These are phyloP conservation scores for Drosophila cardini DNA, from an alignment of 1,140 invertebrate genomes.

Conservation along the genomic window DNA sequence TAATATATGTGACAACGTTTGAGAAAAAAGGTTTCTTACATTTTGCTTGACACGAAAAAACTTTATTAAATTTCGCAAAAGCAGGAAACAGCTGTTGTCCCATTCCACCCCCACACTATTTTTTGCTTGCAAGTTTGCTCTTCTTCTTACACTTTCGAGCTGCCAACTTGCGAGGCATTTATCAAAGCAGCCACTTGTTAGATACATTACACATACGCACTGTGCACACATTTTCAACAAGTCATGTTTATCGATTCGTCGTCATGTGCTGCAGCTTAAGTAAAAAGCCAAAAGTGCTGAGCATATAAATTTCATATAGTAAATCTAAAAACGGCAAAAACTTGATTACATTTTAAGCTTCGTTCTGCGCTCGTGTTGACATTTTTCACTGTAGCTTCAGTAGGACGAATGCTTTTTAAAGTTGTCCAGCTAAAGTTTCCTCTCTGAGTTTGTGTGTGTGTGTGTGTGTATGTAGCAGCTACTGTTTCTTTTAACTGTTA, in stretches of 20 bases:
- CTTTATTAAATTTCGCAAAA: constrained; percentile 1
- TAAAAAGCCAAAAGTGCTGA: constrained; percentile 32
- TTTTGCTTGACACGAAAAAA: neutral
- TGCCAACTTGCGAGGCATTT: constrained; percentile 32
- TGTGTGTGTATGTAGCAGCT: constrained; percentile 49
- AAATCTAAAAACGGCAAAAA: constrained; percentile 30
- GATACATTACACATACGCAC: constrained; percentile 66
- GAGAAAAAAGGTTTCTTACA: neutral
- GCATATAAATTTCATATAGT: constrained; percentile 45
- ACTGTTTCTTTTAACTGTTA: constrained; percentile 54
- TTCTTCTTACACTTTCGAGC: constrained; percentile 10
- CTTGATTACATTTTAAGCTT: constrained; percentile 58
- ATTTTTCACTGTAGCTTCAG: constrained; percentile 36
- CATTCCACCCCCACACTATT: neutral
- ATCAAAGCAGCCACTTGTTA: constrained; percentile 57
- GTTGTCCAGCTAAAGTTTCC: constrained; percentile 36
- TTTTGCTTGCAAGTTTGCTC: neutral
- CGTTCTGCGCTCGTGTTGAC: constrained; percentile 43
- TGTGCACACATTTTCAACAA: constrained; percentile 51
- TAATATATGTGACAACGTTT: too few relatives aligned
- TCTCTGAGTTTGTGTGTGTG: constrained; percentile 13
- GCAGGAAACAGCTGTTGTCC: constrained; percentile 24
- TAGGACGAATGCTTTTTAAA: constrained; percentile 56
- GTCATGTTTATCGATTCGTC: constrained; percentile 44
- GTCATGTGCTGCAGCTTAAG: constrained; percentile 8